phyloP scores from a whole-genome alignment of 2,113 vertebrate species.

The Mionectes macconnelli region DNA sequence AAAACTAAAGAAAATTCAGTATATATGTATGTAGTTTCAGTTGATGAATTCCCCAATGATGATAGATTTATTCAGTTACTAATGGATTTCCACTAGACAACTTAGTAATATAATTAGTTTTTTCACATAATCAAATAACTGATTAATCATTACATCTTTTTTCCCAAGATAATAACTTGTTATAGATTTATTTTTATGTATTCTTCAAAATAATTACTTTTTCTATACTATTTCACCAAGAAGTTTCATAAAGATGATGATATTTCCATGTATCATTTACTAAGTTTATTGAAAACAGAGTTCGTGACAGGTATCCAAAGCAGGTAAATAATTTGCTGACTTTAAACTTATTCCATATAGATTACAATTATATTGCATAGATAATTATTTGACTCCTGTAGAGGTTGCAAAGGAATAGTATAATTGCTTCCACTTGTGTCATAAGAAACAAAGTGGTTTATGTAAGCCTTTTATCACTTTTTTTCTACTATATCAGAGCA shows the following conservation, averaged over 20 bases:
- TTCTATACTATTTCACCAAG: not conserved
- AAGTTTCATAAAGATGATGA: not conserved
- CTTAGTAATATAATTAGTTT: conserved; percentile 43
- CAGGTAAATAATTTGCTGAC: not conserved
- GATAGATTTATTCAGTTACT: conserved; percentile 37
- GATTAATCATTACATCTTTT: conserved; percentile 20
- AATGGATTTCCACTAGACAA: conserved; percentile 28
- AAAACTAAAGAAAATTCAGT: conserved; percentile 13
- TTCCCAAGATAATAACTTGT: not conserved
- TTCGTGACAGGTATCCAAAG: not conserved
- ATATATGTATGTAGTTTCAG: not conserved
- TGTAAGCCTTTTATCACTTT: not conserved
- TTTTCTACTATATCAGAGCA: not conserved
- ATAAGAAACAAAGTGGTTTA: not conserved
- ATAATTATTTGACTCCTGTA: not conserved
- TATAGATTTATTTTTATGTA: not conserved
- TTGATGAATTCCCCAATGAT: conserved; percentile 15
- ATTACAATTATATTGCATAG: not conserved
- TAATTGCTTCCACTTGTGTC: not conserved
- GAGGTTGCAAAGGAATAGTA: not conserved
- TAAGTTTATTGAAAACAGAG: not conserved
- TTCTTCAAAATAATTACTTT: not conserved
- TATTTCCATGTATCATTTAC: not conserved
- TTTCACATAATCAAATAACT: conserved; percentile 26
- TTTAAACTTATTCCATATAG: not conserved